phyloP scores from a whole-genome alignment of 2,888 invertebrate genomes.

The Pasiphila rectangulata region DNA sequence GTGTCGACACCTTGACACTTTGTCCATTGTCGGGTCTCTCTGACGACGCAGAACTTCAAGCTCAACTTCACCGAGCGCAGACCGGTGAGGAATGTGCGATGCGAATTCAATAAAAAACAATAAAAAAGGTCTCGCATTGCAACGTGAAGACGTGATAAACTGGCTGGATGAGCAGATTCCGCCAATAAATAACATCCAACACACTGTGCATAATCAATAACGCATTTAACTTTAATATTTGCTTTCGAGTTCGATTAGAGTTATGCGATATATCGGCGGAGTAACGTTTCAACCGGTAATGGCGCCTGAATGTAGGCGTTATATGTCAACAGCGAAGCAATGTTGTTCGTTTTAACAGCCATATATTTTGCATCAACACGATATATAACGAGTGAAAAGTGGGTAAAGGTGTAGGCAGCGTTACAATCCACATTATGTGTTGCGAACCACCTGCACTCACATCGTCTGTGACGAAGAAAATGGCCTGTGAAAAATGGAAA shows the following conservation, averaged over 20 bases:
- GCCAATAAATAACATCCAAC: constrained; percentile 27
- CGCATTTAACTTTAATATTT: constrained; percentile 19
- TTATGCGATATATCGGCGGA: constrained; percentile 27
- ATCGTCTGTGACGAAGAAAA: constrained; percentile 64
- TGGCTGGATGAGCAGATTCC: constrained; percentile 25
- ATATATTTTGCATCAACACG: constrained; percentile 49
- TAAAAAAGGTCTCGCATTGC: constrained; percentile 34
- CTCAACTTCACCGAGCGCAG: constrained; percentile 34
- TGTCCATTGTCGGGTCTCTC: constrained; percentile 45
- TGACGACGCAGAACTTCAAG: constrained; percentile 42
- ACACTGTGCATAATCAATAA: constrained; percentile 15
- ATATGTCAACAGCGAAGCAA: constrained; percentile 37
- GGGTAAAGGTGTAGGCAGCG: constrained; percentile 56
- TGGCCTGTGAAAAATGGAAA: constrained; percentile 76
- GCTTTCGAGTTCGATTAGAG: constrained; percentile 29
- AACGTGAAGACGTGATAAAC: constrained; percentile 34
- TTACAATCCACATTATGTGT: constrained; percentile 62
- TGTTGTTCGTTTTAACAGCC: constrained; percentile 38
- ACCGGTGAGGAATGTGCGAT: constrained; percentile 35
- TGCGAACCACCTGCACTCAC: constrained; percentile 63
- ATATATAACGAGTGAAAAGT: constrained; percentile 60
- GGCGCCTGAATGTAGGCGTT: constrained; percentile 36
- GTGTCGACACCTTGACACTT: constrained; percentile 43
- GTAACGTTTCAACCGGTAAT: constrained; percentile 36
- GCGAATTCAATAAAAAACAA: constrained; percentile 34